These are phyloP conservation scores for Anoura caudifer DNA, from an alignment of 2,113 vertebrate genomes.

Conservation along the genomic window DNA sequence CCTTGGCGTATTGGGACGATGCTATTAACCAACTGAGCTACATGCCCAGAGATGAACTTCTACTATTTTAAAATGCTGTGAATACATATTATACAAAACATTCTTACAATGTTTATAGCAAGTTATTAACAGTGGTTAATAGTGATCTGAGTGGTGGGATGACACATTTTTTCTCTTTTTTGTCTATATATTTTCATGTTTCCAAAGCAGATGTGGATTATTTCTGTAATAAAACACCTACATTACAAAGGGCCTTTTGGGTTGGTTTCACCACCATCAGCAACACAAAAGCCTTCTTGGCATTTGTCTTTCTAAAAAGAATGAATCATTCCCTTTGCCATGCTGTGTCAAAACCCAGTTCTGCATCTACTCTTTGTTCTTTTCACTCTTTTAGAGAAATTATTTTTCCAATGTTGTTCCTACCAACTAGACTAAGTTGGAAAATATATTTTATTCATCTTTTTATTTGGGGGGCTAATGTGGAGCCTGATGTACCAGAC, in stretches of 20 bases:
- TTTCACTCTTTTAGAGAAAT: not conserved
- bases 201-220: not conserved
- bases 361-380: not conserved
- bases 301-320: conserved; percentile 9
- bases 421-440: not conserved
- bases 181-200: not conserved
- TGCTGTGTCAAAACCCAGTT: not conserved
- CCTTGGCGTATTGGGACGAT: no score
- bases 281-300: not conserved
- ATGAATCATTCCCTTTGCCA: not conserved
- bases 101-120: not conserved
- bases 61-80: not conserved
- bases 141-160: not conserved
- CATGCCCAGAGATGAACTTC: not conserved
- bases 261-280: not conserved
- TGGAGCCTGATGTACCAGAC: not conserved
- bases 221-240: conserved; percentile 20
- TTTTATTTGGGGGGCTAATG: not conserved
- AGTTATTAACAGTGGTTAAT: not conserved
- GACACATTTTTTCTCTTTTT: not conserved
- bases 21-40: no score
- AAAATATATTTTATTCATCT: not conserved
- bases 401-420: not conserved
- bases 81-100: not conserved
- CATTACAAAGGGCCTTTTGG: not conserved